Evolutionary conservation across 2,888 invertebrate genomes (phyloP), one percentile per base, ranked within the genome.

Genomic region (Phengaris arion): DNA sequence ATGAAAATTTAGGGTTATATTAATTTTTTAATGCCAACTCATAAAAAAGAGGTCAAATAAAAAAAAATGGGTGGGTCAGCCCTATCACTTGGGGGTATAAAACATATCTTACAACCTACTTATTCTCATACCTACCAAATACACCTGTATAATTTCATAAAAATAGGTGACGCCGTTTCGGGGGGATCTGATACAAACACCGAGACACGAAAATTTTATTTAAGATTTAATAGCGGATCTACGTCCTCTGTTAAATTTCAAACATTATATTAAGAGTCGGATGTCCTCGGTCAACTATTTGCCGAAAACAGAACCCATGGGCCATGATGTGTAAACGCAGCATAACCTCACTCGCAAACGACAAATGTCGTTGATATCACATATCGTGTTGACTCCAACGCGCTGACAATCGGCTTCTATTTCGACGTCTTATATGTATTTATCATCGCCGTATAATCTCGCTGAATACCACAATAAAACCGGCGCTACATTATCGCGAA

Each of bases 331-430:
- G 10, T 46, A 74, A 74, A 70, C 76, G 46, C 22, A 70, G 70
- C 69, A 74, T 48, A 51, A 70, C 51, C 22, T 48, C 51, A 35
- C 70, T 70, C n/a, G 70, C 54, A 15, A 48, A 69, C 45, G 64
- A 8, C 55, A n/a, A 64, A 52, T 15, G 54, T 35, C 55, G 68
- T 74, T 77, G 76, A 76, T 78, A 77, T 75, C 69, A 69, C 72
- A 75, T 52, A 15, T 73, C 9, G 57, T 79, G 77, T 79, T 79
- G 78, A 79, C 79, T 79, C 77, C 78, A 79, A 79, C 76, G 69
- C 15, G 75, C 76, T 76, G 75, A 76, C 78, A 74, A 77, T 76
- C 76, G 54, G 76, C 78, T 75, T 75, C 77, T 35, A 76, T 64
- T 68, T 73, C 74, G 76, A 79, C 79, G 79, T 78, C 76, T 78